A percentile compares a stretch with the other conserved stretches of the same genome.
Conservation (phyloP, 2,113 vertebrate genomes). For the Tupaia tana region DNA sequence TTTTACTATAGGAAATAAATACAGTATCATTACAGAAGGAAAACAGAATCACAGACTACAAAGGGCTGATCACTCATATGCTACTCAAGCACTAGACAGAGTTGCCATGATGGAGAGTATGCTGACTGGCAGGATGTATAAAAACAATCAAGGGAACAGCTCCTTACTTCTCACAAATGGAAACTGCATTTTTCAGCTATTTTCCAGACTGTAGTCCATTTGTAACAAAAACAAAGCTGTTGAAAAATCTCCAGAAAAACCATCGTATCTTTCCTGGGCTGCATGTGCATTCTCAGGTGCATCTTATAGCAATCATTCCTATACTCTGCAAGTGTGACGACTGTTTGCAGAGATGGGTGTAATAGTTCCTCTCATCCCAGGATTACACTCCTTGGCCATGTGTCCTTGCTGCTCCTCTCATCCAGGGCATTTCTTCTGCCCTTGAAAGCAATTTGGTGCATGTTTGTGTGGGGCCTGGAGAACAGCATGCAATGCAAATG, state of each 20-base stretch:
- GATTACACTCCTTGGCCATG: accelerated
- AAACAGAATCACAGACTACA: not conserved
- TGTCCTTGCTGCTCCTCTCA: not conserved
- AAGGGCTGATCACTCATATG: not conserved
- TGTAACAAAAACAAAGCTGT: not conserved
- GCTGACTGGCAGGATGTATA: accelerated
- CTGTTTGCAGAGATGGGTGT: no score
- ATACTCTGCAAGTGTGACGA: accelerated
- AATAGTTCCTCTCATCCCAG: not conserved
- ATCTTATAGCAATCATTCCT: accelerated
- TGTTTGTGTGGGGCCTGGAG: not conserved
- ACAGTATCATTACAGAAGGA: not conserved
- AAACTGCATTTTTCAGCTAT: not conserved
- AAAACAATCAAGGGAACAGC: not conserved
- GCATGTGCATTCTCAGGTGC: not conserved
- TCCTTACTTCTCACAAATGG: not conserved
- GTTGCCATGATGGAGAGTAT: not conserved
- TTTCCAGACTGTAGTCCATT: not conserved
- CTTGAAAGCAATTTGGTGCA: no score
- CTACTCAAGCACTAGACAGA: not conserved
- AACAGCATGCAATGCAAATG: not conserved
- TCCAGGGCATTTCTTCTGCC: not conserved
- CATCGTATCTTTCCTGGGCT: not conserved
- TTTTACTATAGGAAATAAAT: not conserved
- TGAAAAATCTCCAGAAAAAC: not conserved